Evolutionary conservation across 1,140 invertebrate species (phyloP).

Genomic region (Aphidius ervi): DNA sequence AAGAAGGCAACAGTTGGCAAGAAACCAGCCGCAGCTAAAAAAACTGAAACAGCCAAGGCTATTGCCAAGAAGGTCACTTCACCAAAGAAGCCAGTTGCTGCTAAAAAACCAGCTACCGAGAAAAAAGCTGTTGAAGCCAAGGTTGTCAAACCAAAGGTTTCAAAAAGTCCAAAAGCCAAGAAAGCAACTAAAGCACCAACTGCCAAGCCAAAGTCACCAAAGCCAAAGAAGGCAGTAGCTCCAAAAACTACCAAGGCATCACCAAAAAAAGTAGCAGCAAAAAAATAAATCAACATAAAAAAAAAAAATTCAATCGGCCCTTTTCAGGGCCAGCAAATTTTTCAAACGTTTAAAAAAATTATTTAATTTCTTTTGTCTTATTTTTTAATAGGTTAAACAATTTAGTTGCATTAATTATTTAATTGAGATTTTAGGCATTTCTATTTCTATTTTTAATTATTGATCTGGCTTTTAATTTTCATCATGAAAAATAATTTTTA

Average conservation of each 20-base stretch:
- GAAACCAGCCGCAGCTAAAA: neutral
- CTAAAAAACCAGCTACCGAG: constrained; percentile 2
- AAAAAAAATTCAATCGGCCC: neutral
- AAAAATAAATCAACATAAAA: constrained; percentile 3
- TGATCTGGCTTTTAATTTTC: too few relatives aligned
- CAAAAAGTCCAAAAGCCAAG: neutral
- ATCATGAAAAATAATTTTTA: too few relatives aligned
- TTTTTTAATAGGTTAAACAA: too few relatives aligned
- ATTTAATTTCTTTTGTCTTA: too few relatives aligned
- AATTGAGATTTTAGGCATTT: too few relatives aligned
- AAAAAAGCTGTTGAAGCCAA: neutral
- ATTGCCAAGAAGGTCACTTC: neutral
- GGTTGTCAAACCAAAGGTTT: neutral
- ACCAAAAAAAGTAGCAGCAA: constrained; percentile 5
- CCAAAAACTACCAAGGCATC: constrained; percentile 5
- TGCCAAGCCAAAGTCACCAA: constrained; percentile 15
- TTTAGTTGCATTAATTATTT: too few relatives aligned
- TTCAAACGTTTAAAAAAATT: neutral
- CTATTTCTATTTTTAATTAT: too few relatives aligned
- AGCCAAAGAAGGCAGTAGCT: constrained; percentile 10
- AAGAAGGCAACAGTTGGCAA: constrained; percentile 12
- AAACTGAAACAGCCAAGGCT: neutral
- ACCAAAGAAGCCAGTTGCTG: neutral
- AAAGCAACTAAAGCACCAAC: constrained; percentile 13
- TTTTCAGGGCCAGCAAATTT: constrained; percentile 5